Evolutionary conservation across 2,113 vertebrate genomes (phyloP).

Genomic region (Gobiocypris rarus): DNA sequence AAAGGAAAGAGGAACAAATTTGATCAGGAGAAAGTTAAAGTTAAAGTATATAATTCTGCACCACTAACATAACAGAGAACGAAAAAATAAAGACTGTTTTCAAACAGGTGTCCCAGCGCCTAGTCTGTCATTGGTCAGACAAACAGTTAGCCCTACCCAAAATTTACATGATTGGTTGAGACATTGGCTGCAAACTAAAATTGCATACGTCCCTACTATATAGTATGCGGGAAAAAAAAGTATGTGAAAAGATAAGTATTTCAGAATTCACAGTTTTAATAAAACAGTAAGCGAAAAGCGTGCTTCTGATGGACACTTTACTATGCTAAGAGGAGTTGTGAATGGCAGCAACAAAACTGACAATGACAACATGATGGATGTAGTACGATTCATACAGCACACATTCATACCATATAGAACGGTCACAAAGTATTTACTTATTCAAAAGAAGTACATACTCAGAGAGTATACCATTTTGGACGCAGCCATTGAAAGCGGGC

Average conservation of each 20-base stretch:
- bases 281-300: too few species aligned
- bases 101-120: neutral
- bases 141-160: neutral
- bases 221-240: too few species aligned
- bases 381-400: neutral
- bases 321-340: too few species aligned
- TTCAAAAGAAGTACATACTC: neutral
- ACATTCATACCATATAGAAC: neutral
- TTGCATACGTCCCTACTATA: neutral
- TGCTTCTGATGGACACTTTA: too few species aligned
- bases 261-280: too few species aligned
- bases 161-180: neutral
- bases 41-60: neutral
- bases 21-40: conserved; percentile 75
- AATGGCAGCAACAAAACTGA: too few species aligned
- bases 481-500: neutral
- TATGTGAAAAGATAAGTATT: too few species aligned
- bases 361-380: too few species aligned
- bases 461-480: neutral
- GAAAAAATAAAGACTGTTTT: neutral
- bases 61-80: neutral
- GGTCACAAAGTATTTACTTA: neutral
- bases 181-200: neutral
- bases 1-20: conserved; percentile 91
- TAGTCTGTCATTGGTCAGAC: neutral